These are phyloP conservation scores for Enhydra lutris DNA, from an alignment of 2,113 vertebrate genomes.

Conservation along the genomic window DNA sequence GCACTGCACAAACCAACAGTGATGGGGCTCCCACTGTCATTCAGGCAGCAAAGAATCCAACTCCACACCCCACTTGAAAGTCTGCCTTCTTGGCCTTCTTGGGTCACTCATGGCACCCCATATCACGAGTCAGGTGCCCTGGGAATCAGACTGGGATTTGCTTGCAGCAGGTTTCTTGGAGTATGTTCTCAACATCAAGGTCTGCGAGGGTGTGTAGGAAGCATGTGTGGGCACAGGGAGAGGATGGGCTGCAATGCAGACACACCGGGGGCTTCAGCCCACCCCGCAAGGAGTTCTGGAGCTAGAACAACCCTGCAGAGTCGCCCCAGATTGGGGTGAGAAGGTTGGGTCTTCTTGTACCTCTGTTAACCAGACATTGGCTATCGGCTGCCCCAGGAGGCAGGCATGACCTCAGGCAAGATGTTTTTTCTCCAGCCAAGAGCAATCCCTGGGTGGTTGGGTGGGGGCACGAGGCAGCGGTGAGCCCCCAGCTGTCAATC, in stretches of 20 bases:
- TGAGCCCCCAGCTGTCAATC: background rate
- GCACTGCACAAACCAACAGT: rapidly evolving
- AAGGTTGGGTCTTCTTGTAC: background rate
- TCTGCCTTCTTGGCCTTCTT: background rate
- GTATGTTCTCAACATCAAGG: rapidly evolving
- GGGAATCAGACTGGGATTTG: background rate
- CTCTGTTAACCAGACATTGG: background rate
- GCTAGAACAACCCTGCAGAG: too few species aligned
- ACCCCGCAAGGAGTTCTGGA: background rate
- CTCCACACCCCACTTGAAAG: background rate
- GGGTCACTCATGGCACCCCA: background rate
- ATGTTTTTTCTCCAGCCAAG: background rate
- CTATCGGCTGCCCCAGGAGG: background rate
- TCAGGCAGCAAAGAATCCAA: background rate
- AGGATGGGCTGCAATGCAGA: background rate
- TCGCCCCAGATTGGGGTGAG: background rate
- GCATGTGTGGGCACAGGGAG: background rate
- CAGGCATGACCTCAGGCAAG: background rate
- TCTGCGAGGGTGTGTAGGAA: background rate
- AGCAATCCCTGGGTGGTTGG: background rate
- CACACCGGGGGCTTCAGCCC: background rate
- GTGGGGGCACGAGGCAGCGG: background rate
- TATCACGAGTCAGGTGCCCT: background rate
- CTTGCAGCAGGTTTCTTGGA: background rate
- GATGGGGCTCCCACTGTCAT: background rate